Evolutionary conservation across 2,888 invertebrate genomes (phyloP).

Genomic region (Dysmachus trigonus): DNA sequence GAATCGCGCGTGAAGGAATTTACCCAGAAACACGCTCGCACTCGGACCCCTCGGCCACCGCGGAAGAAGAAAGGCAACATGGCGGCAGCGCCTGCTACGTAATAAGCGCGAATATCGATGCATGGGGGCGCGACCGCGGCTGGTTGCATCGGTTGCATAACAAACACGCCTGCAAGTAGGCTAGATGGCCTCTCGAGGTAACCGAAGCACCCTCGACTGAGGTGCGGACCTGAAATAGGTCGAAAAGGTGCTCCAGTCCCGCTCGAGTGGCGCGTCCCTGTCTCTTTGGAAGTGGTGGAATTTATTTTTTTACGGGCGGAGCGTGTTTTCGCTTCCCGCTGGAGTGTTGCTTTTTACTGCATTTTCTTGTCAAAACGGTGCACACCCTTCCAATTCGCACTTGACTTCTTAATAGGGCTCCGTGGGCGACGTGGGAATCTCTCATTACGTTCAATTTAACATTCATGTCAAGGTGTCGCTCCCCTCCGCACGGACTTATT

Average conservation of each 20-base stretch:
- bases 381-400: neutral
- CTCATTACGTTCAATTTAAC: neutral
- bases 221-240: neutral
- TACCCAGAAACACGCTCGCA: neutral
- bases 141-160: constrained; percentile 10
- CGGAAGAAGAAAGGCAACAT: neutral
- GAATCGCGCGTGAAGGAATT: no score
- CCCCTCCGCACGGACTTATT: neutral
- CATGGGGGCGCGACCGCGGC: neutral
- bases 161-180: constrained; percentile 4
- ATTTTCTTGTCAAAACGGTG: neutral
- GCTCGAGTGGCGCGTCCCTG: neutral
- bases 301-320: neutral
- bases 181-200: neutral
- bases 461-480: neutral
- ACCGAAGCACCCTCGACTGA: neutral
- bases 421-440: neutral
- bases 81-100: neutral
- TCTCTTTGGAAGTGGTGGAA: neutral
- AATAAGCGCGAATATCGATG: neutral
- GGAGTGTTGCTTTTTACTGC: neutral
- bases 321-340: neutral
- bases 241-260: neutral
- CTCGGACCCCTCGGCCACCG: no score
- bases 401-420: neutral